Evolutionary conservation across 2,113 vertebrate species (phyloP).

Genomic region (Aythya baeri): DNA sequence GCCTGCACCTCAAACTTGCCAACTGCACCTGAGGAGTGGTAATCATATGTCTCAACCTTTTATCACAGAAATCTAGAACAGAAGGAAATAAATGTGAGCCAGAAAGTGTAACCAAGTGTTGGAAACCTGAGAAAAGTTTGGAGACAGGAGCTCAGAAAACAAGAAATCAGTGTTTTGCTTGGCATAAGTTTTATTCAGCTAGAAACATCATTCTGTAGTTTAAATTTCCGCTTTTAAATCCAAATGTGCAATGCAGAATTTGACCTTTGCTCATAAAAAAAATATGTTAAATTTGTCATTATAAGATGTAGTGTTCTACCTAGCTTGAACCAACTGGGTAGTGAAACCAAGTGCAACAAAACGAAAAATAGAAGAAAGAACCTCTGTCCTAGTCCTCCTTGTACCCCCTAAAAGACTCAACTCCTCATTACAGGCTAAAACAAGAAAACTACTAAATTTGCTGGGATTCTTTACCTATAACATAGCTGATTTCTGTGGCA

Average conservation of each 20-base stretch:
- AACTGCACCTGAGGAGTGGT: constrained; percentile 24
- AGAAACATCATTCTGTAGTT: constrained; percentile 69
- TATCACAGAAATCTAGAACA: constrained; percentile 38
- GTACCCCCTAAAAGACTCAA: not conserved
- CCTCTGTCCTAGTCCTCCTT: not conserved
- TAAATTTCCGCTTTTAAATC: constrained; percentile 74
- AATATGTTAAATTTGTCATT: constrained; percentile 27
- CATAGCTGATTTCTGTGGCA: constrained; percentile 6
- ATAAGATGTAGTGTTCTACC: not conserved
- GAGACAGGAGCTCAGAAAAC: constrained; percentile 60
- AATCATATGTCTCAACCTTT: constrained; percentile 26
- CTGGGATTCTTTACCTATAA: not conserved
- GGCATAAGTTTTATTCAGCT: constrained; percentile 66
- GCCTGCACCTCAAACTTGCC: not conserved
- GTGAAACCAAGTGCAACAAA: constrained; percentile 21
- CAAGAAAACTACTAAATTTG: not conserved
- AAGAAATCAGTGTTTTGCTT: constrained; percentile 70
- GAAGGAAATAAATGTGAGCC: constrained; percentile 40
- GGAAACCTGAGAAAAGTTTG: constrained; percentile 71
- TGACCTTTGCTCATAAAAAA: constrained; percentile 66
- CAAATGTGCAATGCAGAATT: constrained; percentile 58
- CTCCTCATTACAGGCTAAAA: not conserved
- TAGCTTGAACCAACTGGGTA: not conserved
- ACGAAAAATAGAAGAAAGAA: not conserved
- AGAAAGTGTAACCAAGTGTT: constrained; percentile 26